Percentiles rank a stretch among this genome's conserved stretches.
These are phyloP conservation scores for Danio tinwini DNA, from an alignment of 2,797 vertebrate genomes.

Conservation along the genomic window DNA sequence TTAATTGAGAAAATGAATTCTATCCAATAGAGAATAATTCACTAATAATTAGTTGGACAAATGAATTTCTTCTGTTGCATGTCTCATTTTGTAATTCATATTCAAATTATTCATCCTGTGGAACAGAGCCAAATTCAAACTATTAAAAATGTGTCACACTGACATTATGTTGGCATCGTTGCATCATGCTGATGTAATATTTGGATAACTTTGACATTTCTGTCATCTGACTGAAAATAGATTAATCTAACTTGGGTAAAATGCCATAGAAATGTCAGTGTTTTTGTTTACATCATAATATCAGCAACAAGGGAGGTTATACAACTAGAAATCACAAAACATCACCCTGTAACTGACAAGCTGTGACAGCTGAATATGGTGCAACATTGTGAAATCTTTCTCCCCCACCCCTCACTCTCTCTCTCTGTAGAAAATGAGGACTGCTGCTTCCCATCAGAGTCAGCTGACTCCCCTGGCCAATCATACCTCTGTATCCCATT, in stretches of 20 bases:
- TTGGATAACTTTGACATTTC: constrained; percentile 10
- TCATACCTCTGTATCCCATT: constrained; percentile 97
- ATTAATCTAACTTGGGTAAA: not conserved
- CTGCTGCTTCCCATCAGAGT: constrained; percentile 80
- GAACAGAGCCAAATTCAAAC: not conserved
- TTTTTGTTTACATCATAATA: constrained; percentile 7
- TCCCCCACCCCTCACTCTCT: not conserved
- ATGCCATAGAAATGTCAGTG: not conserved
- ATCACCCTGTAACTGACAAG: not conserved
- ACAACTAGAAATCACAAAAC: not conserved
- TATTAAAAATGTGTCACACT: constrained; percentile 7
- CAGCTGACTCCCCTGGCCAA: constrained; percentile 82
- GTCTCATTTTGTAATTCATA: not conserved
- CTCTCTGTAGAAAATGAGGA: constrained; percentile 87
- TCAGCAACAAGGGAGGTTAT: not conserved
- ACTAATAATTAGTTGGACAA: not conserved
- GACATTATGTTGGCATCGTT: constrained; percentile 1
- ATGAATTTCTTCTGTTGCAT: not conserved
- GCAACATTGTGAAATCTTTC: constrained; percentile 32
- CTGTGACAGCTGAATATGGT: not conserved
- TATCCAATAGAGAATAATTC: not conserved
- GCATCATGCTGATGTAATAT: not conserved
- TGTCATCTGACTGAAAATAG: not conserved
- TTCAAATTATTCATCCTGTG: not conserved
- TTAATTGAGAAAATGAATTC: not conserved